Evolutionary conservation across 1,140 invertebrate genomes (phyloP).

Genomic region (Drosophila teissieri): DNA sequence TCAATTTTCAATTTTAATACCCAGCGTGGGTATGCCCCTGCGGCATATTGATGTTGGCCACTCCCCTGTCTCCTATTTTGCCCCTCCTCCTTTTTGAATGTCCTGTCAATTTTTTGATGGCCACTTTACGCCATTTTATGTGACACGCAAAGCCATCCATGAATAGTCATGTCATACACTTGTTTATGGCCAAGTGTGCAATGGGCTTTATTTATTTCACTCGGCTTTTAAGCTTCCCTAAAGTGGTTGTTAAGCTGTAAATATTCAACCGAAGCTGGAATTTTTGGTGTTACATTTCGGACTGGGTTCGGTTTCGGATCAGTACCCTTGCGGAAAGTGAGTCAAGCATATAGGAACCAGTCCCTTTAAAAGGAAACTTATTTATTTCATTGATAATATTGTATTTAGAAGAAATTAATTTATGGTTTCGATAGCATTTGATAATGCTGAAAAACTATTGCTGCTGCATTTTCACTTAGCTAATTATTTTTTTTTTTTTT

Average conservation of each 20-base stretch:
- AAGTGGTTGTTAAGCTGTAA: slow-evolving; percentile 49
- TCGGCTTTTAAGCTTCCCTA: slow-evolving; percentile 7
- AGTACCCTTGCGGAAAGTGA: neutral
- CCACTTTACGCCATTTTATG: slow-evolving; percentile 71
- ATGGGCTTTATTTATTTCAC: slow-evolving; percentile 34
- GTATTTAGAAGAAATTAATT: too few species aligned
- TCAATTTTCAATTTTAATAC: slow-evolving; percentile 72
- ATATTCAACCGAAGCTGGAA: slow-evolving; percentile 6
- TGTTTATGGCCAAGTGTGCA: slow-evolving; percentile 54
- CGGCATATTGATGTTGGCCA: neutral
- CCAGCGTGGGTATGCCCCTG: slow-evolving; percentile 30
- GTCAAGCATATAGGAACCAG: neutral
- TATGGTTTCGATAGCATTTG: too few species aligned
- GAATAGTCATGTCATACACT: slow-evolving; percentile 55
- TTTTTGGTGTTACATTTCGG: slow-evolving; percentile 8
- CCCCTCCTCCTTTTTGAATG: slow-evolving; percentile 27
- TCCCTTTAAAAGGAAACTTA: neutral
- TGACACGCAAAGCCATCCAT: slow-evolving; percentile 54
- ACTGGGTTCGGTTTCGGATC: neutral
- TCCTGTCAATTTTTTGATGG: slow-evolving; percentile 72
- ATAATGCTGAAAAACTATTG: too few species aligned
- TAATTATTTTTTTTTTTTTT: too few species aligned
- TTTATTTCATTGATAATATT: too few species aligned
- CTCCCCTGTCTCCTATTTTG: neutral
- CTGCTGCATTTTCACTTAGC: too few species aligned